phyloP scores from a whole-genome alignment of 2,113 vertebrate species.

The Melanerpes formicivorus region DNA sequence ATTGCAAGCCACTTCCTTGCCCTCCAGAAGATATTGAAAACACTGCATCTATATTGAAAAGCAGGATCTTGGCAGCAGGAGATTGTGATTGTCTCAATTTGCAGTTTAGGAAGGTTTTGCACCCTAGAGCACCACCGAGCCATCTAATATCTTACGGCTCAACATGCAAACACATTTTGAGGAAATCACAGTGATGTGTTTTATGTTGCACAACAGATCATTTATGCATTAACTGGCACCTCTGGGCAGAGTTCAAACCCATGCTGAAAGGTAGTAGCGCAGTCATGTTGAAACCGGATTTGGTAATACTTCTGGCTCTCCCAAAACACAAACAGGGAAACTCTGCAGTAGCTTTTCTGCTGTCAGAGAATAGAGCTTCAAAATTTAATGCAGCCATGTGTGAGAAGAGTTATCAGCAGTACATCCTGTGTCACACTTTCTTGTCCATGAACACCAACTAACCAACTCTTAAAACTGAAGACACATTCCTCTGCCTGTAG shows the following conservation, averaged over 20 bases:
- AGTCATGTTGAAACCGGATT: constrained; percentile 2
- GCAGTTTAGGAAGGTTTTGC: not conserved
- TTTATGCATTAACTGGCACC: not conserved
- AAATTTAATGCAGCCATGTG: not conserved
- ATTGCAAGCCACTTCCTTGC: not conserved
- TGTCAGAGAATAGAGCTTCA: not conserved
- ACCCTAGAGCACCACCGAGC: not conserved
- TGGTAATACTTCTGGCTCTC: not conserved
- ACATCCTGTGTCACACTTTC: not conserved
- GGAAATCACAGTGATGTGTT: not conserved
- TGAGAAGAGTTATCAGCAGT: not conserved
- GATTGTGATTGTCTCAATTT: not conserved
- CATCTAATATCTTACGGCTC: not conserved
- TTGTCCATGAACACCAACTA: not conserved
- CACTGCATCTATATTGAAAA: not conserved
- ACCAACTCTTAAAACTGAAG: not conserved
- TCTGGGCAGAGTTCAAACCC: not conserved
- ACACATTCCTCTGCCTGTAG: not conserved
- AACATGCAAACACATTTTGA: not conserved
- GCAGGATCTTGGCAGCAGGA: not conserved
- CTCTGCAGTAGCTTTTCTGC: not conserved
- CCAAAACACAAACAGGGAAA: not conserved
- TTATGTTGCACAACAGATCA: not conserved
- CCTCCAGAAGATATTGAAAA: not conserved
- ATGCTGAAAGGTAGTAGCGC: not conserved